phyloP scores from a whole-genome alignment of 2,113 vertebrate species.

The Lepisosteus osseus region DNA sequence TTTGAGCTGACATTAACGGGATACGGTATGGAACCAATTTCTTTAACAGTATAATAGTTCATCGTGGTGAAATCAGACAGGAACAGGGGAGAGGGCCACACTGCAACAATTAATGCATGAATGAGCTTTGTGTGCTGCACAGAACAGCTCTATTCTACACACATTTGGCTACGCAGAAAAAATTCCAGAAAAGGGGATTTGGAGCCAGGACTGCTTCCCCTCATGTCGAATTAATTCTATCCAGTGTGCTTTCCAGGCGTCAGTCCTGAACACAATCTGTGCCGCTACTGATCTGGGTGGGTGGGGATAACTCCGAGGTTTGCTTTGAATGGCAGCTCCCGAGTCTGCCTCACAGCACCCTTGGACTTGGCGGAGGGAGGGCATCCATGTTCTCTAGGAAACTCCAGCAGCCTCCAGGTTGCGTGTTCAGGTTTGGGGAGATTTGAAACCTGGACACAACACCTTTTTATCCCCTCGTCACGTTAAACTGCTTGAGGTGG shows the following conservation, averaged over 20 bases:
- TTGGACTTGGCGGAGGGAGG: no score
- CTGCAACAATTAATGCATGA: constrained; percentile 68
- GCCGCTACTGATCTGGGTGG: not conserved
- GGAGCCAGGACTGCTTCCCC: constrained; percentile 7
- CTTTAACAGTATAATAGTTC: constrained; percentile 60
- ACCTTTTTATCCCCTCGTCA: no score
- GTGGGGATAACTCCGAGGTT: not conserved
- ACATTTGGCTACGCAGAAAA: constrained; percentile 12
- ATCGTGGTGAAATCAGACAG: constrained; percentile 64
- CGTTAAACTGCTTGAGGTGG: no score
- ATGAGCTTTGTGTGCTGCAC: constrained; percentile 50
- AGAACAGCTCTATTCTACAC: constrained; percentile 7
- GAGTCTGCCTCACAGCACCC: not conserved
- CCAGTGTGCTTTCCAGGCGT: not conserved
- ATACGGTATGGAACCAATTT: constrained; percentile 62
- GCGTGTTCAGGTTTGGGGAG: no score
- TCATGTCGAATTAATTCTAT: not conserved
- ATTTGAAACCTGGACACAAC: no score
- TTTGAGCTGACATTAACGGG: constrained; percentile 55
- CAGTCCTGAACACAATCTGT: not conserved
- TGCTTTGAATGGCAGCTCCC: not conserved
- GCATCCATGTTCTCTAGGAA: no score
- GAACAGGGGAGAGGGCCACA: constrained; percentile 57
- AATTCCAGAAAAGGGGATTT: constrained; percentile 28
- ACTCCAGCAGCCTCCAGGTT: no score